Evolutionary conservation across 2,113 vertebrate species (phyloP), one percentile per base, ranked within the genome.

Genomic region (Gracilinanus agilis): DNA sequence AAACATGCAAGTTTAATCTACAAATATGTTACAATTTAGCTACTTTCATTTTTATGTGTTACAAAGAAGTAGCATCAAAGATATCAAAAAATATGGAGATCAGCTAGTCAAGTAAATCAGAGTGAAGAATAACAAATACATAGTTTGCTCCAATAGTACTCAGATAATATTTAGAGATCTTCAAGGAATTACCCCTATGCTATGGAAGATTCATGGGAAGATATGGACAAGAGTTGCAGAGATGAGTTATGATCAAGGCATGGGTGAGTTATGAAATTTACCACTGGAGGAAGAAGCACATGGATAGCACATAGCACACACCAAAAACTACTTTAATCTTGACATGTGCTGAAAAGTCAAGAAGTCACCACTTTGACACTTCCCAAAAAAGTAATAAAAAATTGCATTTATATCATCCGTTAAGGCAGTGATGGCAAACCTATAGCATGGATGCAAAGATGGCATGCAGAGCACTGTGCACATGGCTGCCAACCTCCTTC

Each of bases 1-100:
- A 94, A 91, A 95, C 44, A 89, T 25, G 93, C 12, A 7, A 1
- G 11, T 58, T 88, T 94, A 95, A 75, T 19, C 75, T 94, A 21
- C 34, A 89, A 21, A 92, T 90, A 54, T 23, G 8, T 16, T 55
- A 89, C 56, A 93, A 83, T n/a, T 24, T 23, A 91, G 55, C 44
- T 53, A 25, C 55, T 90, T 29, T 94, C 24, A 93, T 55, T 49
- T 89, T 91, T 88, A 90, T 44, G 58, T 61, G 44, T 91, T 40
- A 40, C 49, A 19, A 40, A 91, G 40, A 83, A 83, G 67, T 19
- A 40, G 40, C 19, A 21, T 40, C 67, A 83, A 83, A 83, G 67
- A 40, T 21, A 40, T n/a, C 4, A n/a, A 83, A 83, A 21, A 9
- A 83, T 21, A 40, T 40, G n/a, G n/a, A 21, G 16, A 16, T 83